Evolutionary conservation across 2,797 vertebrate species (phyloP).

Genomic region (Danio jaintianensis): DNA sequence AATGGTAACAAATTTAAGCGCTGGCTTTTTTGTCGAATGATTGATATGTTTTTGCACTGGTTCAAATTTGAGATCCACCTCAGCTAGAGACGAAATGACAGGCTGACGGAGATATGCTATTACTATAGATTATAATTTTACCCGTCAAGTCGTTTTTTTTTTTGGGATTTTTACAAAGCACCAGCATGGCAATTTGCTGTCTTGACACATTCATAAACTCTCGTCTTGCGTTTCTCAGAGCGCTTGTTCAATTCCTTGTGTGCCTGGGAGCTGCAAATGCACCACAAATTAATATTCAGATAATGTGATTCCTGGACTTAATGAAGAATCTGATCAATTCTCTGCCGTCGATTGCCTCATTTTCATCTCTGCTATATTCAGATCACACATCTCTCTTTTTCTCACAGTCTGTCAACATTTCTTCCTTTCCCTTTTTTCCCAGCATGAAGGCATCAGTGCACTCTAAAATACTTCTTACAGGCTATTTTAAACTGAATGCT

Average conservation of each 20-base stretch:
- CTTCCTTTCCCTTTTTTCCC: slow-evolving; percentile 23
- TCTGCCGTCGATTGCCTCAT: slow-evolving; percentile 36
- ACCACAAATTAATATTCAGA: slow-evolving; percentile 53
- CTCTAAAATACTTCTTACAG: not conserved
- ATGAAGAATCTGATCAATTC: slow-evolving; percentile 58
- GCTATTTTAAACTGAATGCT: not conserved
- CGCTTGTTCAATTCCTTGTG: slow-evolving; percentile 12
- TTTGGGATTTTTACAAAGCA: not conserved
- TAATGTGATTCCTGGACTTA: slow-evolving; percentile 54
- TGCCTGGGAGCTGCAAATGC: slow-evolving; percentile 21
- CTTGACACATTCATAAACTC: slow-evolving; percentile 32
- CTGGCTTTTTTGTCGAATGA: not conserved
- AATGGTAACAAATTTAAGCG: not conserved
- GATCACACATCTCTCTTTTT: slow-evolving; percentile 39
- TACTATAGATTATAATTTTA: slow-evolving; percentile 28
- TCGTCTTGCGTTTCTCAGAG: slow-evolving; percentile 8
- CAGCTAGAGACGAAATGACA: not conserved
- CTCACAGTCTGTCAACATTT: slow-evolving; percentile 18
- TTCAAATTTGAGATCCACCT: not conserved
- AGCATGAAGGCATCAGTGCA: not conserved
- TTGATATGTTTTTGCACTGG: not conserved
- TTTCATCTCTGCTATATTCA: slow-evolving; percentile 53
- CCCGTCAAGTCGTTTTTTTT: not conserved
- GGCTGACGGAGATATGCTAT: not conserved
- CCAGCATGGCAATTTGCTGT: not conserved